Percentiles rank a stretch among this genome's conserved stretches.
These are phyloP conservation scores for Phylloscopus collybita DNA, from an alignment of 2,797 vertebrate species.

Conservation along the genomic window DNA sequence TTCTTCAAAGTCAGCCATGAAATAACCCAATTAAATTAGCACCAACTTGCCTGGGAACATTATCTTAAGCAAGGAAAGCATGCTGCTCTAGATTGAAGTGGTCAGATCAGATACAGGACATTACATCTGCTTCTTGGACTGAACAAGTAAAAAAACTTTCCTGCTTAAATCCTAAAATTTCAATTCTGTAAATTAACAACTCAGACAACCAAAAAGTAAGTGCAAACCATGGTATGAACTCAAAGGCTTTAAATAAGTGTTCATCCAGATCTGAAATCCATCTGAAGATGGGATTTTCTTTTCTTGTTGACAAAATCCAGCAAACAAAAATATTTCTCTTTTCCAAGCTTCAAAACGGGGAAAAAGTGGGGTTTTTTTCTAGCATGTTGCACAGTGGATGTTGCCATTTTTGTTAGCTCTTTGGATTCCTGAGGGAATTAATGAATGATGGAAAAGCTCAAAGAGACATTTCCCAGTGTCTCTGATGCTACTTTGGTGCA, in stretches of 20 bases:
- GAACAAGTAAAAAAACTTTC: background rate
- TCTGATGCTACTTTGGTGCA: no score
- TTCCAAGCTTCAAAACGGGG: background rate
- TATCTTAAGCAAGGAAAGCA: background rate
- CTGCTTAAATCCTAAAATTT: background rate
- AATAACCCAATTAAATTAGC: background rate
- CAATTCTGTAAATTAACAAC: background rate
- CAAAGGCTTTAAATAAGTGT: background rate
- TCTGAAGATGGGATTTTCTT: background rate
- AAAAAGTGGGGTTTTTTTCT: accelerated
- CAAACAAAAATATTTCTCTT: background rate
- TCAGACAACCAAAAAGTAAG: background rate
- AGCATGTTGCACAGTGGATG: background rate
- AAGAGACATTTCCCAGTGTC: background rate
- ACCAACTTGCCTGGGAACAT: background rate
- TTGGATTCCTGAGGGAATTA: background rate
- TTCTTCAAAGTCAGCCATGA: background rate
- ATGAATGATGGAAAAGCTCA: background rate
- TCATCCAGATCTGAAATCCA: background rate
- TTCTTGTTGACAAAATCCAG: background rate
- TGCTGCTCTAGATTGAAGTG: background rate
- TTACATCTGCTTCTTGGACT: background rate
- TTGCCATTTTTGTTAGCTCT: background rate
- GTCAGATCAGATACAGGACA: accelerated
- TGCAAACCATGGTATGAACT: background rate